Base-by-base conservation (phyloP, 2,113 vertebrate species). In the Nycticorax nycticorax region DNA sequence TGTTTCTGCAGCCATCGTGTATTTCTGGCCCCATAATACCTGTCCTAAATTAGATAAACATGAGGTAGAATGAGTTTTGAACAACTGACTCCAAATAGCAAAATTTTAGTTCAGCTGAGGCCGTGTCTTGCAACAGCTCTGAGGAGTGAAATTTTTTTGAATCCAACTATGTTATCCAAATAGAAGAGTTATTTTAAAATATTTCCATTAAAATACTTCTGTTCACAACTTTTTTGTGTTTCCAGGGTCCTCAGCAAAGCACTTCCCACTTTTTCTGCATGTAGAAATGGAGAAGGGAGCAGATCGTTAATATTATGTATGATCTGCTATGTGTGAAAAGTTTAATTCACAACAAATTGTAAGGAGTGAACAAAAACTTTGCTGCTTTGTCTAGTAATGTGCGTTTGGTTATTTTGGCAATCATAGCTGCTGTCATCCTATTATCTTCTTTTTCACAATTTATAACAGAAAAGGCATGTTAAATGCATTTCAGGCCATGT, bases 141-240 rank as follows among this genome's bases (percentile, higher is more conserved):
- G 22, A 62, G 28, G 9, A 53, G 7, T 43, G 19, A 13, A 0
- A 1, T 24, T 45, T 78, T 85, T 32, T 78, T 0, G 0, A 72
- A 19, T 20, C 17, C 41, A 41, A 1, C 14, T 41, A 5, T 0
- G 0, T 62, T 64, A 14, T 7, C 7, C 33, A n/a, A 67, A 27
- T 23, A 33, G 7, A 37, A 16, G 4, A 56, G 4, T 30, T 47
- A 23, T 12, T 55, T 8, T 10, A 33, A 52, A n/a, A 37, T 14
- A 12, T 39, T 68, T 59, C 20, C 12, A 7, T 33, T 27, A 2
- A 45, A 33, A 37, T 68, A 27, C 50, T 75, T 55, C 13, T 6
- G 4, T 55, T 85, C 8, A 5, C 22, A 68, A 33, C 6, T 33
- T 55, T 3, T 89, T n/a, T 50, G 4, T 71, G 7, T 20, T 92